A percentile compares a stretch with the other conserved stretches of the same genome.
phyloP scores from a whole-genome alignment of 2,888 invertebrate species.

The Chymomyza caudatula region DNA sequence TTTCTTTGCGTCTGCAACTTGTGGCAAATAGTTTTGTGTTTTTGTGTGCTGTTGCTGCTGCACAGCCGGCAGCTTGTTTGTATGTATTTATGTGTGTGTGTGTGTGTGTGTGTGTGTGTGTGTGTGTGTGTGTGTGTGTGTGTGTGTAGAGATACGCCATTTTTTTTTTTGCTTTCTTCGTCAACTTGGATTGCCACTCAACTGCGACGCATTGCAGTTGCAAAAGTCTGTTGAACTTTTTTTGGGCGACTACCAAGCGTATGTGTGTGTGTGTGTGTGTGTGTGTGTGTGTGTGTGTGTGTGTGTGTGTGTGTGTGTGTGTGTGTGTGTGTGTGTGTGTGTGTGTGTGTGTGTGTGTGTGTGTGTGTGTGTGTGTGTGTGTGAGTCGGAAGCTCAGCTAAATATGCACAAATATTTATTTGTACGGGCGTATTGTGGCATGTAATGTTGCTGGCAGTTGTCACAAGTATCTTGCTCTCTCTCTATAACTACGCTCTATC shows the following conservation, averaged over 20 bases:
- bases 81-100: slow-evolving; percentile 32
- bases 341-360: neutral
- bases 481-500: slow-evolving; percentile 13
- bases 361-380: neutral
- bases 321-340: slow-evolving; percentile 15
- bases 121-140: slow-evolving; percentile 43
- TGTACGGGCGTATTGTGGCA: slow-evolving; percentile 28
- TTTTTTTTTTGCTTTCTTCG: slow-evolving; percentile 21
- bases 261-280: neutral
- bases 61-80: slow-evolving; percentile 59
- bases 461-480: slow-evolving; percentile 30
- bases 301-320: neutral
- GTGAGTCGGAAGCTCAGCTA: slow-evolving; percentile 36
- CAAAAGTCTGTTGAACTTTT: slow-evolving; percentile 58
- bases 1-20: slow-evolving; percentile 47
- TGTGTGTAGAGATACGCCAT: neutral
- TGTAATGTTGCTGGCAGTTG: slow-evolving; percentile 29
- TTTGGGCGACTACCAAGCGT: neutral
- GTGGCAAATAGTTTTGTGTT: slow-evolving; percentile 64
- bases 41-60: slow-evolving; percentile 6
- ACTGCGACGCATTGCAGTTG: slow-evolving; percentile 50
- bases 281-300: slow-evolving; percentile 12
- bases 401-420: slow-evolving; percentile 70
- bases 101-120: slow-evolving; percentile 52
- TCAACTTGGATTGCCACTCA: slow-evolving; percentile 41